Evolutionary conservation across 2,888 invertebrate genomes (phyloP).

Genomic region (Tipula helvola): DNA sequence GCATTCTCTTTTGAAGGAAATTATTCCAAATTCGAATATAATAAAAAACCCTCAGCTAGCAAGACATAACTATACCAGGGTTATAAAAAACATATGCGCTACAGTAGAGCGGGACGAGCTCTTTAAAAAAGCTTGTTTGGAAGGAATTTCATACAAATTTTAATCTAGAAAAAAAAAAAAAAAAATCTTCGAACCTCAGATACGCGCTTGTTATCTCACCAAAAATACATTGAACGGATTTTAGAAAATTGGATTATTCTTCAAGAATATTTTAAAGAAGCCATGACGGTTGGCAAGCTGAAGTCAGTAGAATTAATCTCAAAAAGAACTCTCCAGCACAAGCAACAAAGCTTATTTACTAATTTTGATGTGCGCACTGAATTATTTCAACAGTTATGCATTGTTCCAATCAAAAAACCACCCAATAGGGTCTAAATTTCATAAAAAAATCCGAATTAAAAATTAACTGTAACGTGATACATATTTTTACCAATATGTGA

Average conservation of each 20-base stretch:
- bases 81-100: too few species aligned
- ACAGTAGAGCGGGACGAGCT: too few species aligned
- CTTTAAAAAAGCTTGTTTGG: too few species aligned
- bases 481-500: too few species aligned
- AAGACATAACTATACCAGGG: too few species aligned
- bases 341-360: slow-evolving; percentile 17
- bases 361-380: slow-evolving; percentile 18
- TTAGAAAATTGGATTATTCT: slow-evolving; percentile 15
- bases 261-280: slow-evolving; percentile 12
- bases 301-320: slow-evolving; percentile 16
- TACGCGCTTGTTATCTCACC: slow-evolving; percentile 17
- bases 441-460: background rate
- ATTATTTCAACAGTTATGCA: slow-evolving; percentile 18
- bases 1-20: too few species aligned
- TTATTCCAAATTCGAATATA: too few species aligned
- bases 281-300: slow-evolving; percentile 15
- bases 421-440: slow-evolving; percentile 13
- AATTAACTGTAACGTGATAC: background rate
- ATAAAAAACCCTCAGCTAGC: too few species aligned
- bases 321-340: slow-evolving; percentile 13
- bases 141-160: slow-evolving; percentile 15
- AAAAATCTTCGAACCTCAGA: slow-evolving; percentile 14
- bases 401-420: slow-evolving; percentile 18
- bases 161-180: slow-evolving; percentile 14
- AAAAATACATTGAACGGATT: slow-evolving; percentile 16